These are phyloP conservation scores for Neodiprion pinetum DNA, from an alignment of 1,140 invertebrate species.

Conservation along the genomic window DNA sequence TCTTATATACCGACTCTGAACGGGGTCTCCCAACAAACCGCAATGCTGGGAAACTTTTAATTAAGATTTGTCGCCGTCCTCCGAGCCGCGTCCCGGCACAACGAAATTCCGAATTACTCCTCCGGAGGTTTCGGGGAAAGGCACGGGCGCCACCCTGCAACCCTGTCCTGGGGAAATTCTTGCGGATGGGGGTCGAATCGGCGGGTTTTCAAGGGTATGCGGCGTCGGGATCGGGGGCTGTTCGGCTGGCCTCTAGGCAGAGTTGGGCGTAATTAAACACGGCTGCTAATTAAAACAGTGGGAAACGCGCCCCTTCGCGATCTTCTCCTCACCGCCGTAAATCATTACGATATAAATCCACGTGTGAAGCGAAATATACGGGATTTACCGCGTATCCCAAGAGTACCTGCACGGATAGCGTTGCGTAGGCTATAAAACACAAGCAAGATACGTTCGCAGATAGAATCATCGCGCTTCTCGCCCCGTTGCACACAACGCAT, in stretches of 20 bases:
- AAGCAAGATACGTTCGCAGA: neutral
- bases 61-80: conserved; percentile 9
- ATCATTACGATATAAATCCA: conserved; percentile 34
- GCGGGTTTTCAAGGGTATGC: conserved; percentile 8
- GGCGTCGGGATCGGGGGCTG: neutral
- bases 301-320: conserved; percentile 16
- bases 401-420: neutral
- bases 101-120: neutral
- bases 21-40: neutral
- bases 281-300: conserved; percentile 38
- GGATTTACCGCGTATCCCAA: neutral
- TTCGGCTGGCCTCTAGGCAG: conserved; percentile 25
- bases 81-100: neutral
- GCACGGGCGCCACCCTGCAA: neutral
- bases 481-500: neutral
- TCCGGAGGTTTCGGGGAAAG: neutral
- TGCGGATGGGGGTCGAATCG: neutral
- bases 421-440: neutral
- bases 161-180: neutral
- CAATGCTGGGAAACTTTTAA: conserved; percentile 8
- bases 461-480: neutral
- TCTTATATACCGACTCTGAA: too few species aligned
- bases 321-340: conserved; percentile 31
- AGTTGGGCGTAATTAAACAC: conserved; percentile 42
- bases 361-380: conserved; percentile 8